phyloP scores from a whole-genome alignment of 2,888 invertebrate genomes.

The Drosophila peninsularis region DNA sequence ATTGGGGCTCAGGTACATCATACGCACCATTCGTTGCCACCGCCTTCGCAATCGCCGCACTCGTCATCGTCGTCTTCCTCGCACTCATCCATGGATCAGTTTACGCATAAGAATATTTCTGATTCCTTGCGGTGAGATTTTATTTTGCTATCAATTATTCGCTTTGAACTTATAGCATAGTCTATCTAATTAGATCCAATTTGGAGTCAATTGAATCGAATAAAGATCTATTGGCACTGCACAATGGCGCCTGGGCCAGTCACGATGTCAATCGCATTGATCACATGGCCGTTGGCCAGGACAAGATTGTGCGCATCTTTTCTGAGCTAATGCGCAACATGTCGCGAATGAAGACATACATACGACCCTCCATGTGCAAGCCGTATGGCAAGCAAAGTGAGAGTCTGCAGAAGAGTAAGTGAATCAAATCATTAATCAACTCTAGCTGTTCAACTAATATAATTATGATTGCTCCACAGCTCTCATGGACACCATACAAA shows the following conservation, averaged over 20 bases:
- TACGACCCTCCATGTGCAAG: slow-evolving; percentile 95
- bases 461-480: slow-evolving; percentile 85
- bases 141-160: background rate
- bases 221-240: slow-evolving; percentile 88
- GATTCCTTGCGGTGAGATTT: slow-evolving; percentile 80
- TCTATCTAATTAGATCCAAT: slow-evolving; percentile 74
- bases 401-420: slow-evolving; percentile 93
- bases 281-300: slow-evolving; percentile 88
- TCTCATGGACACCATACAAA: slow-evolving; percentile 93
- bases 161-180: background rate
- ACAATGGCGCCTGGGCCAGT: slow-evolving; percentile 88
- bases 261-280: slow-evolving; percentile 75
- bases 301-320: slow-evolving; percentile 93
- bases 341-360: slow-evolving; percentile 94
- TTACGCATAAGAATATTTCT: slow-evolving; percentile 79
- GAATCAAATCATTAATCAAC: background rate
- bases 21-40: slow-evolving; percentile 69
- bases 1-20: slow-evolving; percentile 57
- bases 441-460: background rate
- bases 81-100: slow-evolving; percentile 79
- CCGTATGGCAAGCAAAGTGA: slow-evolving; percentile 96
- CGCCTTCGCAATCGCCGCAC: slow-evolving; percentile 82
- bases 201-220: slow-evolving; percentile 85
- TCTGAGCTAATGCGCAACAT: slow-evolving; percentile 94
- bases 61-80: slow-evolving; percentile 74